These are phyloP conservation scores for Pomatostomus ruficeps DNA, from an alignment of 2,113 vertebrate species.

Conservation along the genomic window DNA sequence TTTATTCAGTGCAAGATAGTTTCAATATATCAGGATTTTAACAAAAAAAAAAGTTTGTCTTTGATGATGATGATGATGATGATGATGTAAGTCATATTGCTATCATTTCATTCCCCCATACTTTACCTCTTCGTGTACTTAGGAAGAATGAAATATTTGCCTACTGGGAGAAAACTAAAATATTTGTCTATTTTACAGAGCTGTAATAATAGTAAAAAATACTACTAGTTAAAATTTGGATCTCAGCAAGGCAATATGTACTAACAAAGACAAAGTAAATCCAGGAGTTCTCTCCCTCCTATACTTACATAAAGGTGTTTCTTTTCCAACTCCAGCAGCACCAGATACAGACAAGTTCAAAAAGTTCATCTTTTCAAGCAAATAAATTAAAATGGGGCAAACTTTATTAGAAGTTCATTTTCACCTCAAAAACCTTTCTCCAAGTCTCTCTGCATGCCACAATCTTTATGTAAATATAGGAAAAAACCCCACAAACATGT, in stretches of 20 bases:
- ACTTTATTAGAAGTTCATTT: background rate
- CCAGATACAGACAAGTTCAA: background rate
- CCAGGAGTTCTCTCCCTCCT: too few relatives aligned
- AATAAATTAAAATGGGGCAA: background rate
- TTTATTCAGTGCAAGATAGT: background rate
- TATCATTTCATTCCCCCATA: background rate
- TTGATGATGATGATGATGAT: background rate
- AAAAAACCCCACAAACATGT: too few relatives aligned
- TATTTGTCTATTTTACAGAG: background rate
- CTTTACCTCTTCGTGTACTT: background rate
- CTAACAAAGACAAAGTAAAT: too few relatives aligned
- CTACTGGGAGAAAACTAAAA: background rate
- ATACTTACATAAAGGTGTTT: background rate
- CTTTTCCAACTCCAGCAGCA: background rate
- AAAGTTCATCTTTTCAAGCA: background rate
- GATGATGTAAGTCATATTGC: background rate
- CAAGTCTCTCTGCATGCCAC: background rate
- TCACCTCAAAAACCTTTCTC: background rate
- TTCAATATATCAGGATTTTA: slow-evolving; percentile 20
- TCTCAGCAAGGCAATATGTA: background rate
- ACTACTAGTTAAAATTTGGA: background rate
- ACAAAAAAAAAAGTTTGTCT: background rate
- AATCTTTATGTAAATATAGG: background rate
- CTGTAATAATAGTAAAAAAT: background rate
- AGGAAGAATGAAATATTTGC: background rate